A percentile compares a stretch with the other conserved stretches of the same genome.
phyloP scores from a whole-genome alignment of 2,797 vertebrate genomes.

The Vireo griseus region DNA sequence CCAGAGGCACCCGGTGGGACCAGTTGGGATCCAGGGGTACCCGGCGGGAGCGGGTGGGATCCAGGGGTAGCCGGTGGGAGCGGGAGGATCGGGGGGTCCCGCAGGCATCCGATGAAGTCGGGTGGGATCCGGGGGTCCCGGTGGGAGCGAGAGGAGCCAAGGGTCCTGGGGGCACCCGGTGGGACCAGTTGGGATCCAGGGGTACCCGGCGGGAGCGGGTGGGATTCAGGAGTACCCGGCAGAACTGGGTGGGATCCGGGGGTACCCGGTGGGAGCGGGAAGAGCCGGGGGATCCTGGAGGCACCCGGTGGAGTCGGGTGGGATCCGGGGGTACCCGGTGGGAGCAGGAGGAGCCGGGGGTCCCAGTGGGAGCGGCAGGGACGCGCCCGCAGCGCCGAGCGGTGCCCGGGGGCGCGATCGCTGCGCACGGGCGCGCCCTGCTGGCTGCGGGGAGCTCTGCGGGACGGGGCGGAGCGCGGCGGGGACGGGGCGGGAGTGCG shows the following conservation, averaged over 20 bases:
- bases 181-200: accelerated
- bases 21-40: accelerated
- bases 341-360: too few species aligned
- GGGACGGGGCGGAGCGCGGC: too few species aligned
- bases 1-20: accelerated
- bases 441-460: background rate
- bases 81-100: accelerated
- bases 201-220: accelerated
- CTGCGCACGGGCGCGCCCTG: background rate
- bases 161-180: accelerated
- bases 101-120: background rate
- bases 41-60: accelerated
- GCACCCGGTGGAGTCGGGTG: accelerated
- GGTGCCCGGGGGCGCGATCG: background rate
- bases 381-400: background rate
- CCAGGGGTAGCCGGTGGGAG: too few species aligned
- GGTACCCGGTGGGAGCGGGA: too few species aligned
- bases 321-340: too few species aligned
- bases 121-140: too few species aligned
- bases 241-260: too few species aligned
- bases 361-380: background rate
- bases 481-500: background rate
- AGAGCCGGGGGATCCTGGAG: accelerated
- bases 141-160: too few species aligned
- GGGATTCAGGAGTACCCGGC: too few species aligned